A percentile compares a stretch with the other conserved stretches of the same genome.
phyloP scores from a whole-genome alignment of 2,888 invertebrate genomes.

The Conus canariensis region DNA sequence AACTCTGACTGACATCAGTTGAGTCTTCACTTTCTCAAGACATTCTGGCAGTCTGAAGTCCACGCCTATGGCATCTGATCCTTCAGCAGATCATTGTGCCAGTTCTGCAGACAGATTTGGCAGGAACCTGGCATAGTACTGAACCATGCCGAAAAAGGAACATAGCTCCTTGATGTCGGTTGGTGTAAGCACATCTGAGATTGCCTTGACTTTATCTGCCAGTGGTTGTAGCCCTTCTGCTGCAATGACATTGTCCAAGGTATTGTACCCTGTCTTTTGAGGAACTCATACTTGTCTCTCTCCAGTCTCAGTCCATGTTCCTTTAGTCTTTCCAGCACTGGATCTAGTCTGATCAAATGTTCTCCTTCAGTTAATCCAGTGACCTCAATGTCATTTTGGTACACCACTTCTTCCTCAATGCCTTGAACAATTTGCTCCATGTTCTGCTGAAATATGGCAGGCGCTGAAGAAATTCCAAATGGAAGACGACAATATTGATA shows the following conservation, averaged over 20 bases:
- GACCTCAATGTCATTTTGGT: neutral
- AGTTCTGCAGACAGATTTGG: conserved; percentile 54
- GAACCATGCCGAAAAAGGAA: conserved; percentile 49
- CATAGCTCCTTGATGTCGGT: conserved; percentile 42
- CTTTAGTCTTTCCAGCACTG: conserved; percentile 6
- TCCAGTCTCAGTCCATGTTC: conserved; percentile 16
- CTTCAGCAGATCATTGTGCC: conserved; percentile 54
- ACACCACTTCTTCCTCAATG: neutral
- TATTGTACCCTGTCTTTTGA: conserved; percentile 25
- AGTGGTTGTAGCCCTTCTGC: conserved; percentile 7
- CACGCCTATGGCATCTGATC: neutral
- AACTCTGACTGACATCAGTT: conserved; percentile 50
- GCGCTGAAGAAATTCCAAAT: conserved; percentile 42
- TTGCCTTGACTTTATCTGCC: conserved; percentile 14
- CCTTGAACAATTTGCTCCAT: conserved; percentile 22
- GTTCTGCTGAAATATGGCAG: conserved; percentile 33
- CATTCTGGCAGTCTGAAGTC: conserved; percentile 34
- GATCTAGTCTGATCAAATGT: conserved; percentile 18
- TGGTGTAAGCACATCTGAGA: conserved; percentile 34
- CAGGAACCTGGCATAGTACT: conserved; percentile 61
- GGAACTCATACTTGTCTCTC: conserved; percentile 24
- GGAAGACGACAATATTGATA: conserved; percentile 46
- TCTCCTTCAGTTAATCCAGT: neutral
- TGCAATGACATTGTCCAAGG: neutral
- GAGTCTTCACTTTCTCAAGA: conserved; percentile 52